phyloP scores from a whole-genome alignment of 1,140 invertebrate genomes.

The Gryon sp. region DNA sequence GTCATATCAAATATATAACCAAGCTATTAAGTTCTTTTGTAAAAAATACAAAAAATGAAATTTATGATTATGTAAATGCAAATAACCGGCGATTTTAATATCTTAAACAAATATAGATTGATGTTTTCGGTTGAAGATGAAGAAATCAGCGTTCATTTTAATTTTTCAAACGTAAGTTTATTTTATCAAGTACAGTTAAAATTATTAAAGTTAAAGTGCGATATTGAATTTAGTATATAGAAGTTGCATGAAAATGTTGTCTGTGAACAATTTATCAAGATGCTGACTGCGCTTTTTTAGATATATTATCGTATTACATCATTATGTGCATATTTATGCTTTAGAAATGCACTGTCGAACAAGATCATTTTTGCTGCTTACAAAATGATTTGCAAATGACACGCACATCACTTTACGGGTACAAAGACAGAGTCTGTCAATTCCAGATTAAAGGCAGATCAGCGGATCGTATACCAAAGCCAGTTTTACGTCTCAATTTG shows the following conservation, averaged over 20 bases:
- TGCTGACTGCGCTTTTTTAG: conserved; percentile 4
- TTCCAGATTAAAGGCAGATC: conserved; percentile 49
- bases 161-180: no score
- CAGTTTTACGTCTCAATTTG: conserved; percentile 51
- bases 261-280: conserved; percentile 8
- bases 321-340: neutral
- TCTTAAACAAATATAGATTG: no score
- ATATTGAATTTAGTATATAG: neutral
- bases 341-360: neutral
- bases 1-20: no score
- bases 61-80: no score
- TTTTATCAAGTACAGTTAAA: no score
- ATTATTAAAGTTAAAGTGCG: no score
- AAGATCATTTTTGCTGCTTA: conserved; percentile 10
- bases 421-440: conserved; percentile 10
- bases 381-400: conserved; percentile 12
- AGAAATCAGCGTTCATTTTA: no score
- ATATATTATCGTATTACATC: conserved; percentile 16
- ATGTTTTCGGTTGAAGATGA: no score
- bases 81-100: no score
- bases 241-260: neutral
- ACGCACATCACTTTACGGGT: conserved; percentile 13
- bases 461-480: conserved; percentile 41
- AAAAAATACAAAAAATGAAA: no score
- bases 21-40: no score